Conservation (phyloP, 2,888 invertebrate genomes). For the Buathra laborator region DNA sequence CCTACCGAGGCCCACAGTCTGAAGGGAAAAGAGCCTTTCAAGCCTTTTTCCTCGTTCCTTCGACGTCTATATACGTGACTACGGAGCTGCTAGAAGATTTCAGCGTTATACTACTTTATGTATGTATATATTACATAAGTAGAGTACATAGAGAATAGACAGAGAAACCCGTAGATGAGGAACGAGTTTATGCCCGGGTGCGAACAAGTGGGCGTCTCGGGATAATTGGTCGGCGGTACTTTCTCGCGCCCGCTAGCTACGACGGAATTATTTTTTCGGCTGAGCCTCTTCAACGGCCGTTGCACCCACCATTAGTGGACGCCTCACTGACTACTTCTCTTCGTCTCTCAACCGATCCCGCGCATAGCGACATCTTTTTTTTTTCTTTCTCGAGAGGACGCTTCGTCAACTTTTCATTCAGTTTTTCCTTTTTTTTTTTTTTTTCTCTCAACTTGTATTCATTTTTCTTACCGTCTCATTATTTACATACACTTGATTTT, state of each 20-base stretch:
- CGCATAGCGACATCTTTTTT: constrained; percentile 2
- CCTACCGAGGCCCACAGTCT: neutral
- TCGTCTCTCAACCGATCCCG: constrained; percentile 23
- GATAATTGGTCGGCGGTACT: constrained; percentile 79
- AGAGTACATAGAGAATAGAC: constrained; percentile 49
- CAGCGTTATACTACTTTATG: constrained; percentile 18
- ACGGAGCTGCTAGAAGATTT: constrained; percentile 45
- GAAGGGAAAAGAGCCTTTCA: constrained; percentile 21
- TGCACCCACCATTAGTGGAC: constrained; percentile 82
- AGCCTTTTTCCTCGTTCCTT: constrained; percentile 41
- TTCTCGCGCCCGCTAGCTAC: constrained; percentile 73
- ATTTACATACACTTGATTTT: constrained; percentile 82
- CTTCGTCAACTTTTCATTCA: constrained; percentile 59
- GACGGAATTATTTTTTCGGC: constrained; percentile 80
- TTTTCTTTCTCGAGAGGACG: neutral
- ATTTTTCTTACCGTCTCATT: constrained; percentile 78
- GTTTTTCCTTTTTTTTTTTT: constrained; percentile 32
- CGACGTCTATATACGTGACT: neutral
- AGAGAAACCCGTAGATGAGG: constrained; percentile 22
- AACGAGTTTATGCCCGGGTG: constrained; percentile 70
- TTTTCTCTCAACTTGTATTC: constrained; percentile 73
- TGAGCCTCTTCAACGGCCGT: constrained; percentile 79
- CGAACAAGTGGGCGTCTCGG: constrained; percentile 79
- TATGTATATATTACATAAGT: constrained; percentile 37
- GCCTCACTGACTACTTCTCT: constrained; percentile 67